A percentile compares a stretch with the other conserved stretches of the same genome.
These are phyloP conservation scores for Drosophila auraria DNA, from an alignment of 1,140 invertebrate species.

Conservation along the genomic window DNA sequence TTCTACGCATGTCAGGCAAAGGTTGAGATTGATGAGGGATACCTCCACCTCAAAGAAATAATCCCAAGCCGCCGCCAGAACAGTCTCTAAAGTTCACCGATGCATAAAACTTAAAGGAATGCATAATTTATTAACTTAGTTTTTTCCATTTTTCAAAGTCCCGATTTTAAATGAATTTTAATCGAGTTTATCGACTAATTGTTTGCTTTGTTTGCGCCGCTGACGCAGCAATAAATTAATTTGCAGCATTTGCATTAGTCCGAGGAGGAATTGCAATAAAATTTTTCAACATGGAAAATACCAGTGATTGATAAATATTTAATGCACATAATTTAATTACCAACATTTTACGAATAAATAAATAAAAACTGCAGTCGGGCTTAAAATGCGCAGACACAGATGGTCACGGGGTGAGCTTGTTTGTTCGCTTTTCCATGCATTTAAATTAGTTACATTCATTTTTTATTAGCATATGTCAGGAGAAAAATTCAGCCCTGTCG, in stretches of 20 bases:
- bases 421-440: conserved; percentile 57
- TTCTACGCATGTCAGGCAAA: conserved; percentile 44
- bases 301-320: conserved; percentile 57
- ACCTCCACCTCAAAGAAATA: neutral
- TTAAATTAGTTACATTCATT: conserved; percentile 74
- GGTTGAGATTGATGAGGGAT: conserved; percentile 56
- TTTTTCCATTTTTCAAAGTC: conserved; percentile 6
- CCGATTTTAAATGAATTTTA: conserved; percentile 32
- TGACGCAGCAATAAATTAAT: conserved; percentile 58
- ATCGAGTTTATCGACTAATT: conserved; percentile 45
- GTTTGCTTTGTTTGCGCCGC: conserved; percentile 29
- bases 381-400: conserved; percentile 44
- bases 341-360: conserved; percentile 40
- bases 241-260: conserved; percentile 52
- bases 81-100: conserved; percentile 12
- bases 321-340: conserved; percentile 76
- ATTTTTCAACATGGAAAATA: conserved; percentile 29
- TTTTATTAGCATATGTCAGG: conserved; percentile 53
- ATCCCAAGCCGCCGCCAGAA: neutral
- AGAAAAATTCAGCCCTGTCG: conserved; percentile 8
- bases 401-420: conserved; percentile 6
- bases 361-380: conserved; percentile 38
- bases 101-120: conserved; percentile 30
- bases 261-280: neutral
- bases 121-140: conserved; percentile 1